A percentile compares a stretch with the other conserved stretches of the same genome.
Conservation (phyloP, 2,797 vertebrate species). For the Chlorospingus flavigularis region DNA sequence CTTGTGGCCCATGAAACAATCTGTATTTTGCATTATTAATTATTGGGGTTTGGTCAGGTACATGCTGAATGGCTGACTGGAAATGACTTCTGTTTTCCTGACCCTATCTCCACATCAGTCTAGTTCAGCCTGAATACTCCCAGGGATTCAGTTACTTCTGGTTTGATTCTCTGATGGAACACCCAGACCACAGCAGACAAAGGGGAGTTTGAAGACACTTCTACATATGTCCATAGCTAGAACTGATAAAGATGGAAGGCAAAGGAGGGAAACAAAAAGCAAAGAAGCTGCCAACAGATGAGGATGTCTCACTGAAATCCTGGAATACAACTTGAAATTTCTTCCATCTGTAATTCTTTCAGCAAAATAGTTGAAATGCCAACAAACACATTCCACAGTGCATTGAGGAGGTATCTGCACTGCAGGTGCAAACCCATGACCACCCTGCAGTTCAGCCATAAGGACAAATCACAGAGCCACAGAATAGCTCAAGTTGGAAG, state of each 20-base stretch:
- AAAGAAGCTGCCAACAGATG: background rate
- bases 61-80: background rate
- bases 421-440: background rate
- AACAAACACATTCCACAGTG: background rate
- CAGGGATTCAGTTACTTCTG: background rate
- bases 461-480: background rate
- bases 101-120: background rate
- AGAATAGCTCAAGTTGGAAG: background rate
- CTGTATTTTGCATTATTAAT: background rate
- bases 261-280: background rate
- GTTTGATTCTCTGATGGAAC: background rate
- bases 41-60: background rate
- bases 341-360: background rate
- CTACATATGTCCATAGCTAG: rapidly evolving
- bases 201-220: background rate
- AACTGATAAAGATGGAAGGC: background rate
- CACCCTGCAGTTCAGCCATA: background rate
- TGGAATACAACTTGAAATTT: background rate
- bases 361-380: background rate
- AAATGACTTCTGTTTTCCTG: background rate
- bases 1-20: background rate
- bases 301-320: background rate
- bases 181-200: background rate
- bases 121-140: background rate
- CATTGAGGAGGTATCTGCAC: background rate